phyloP scores from a whole-genome alignment of 2,113 vertebrate species.

The Beaufortia kweichowensis region DNA sequence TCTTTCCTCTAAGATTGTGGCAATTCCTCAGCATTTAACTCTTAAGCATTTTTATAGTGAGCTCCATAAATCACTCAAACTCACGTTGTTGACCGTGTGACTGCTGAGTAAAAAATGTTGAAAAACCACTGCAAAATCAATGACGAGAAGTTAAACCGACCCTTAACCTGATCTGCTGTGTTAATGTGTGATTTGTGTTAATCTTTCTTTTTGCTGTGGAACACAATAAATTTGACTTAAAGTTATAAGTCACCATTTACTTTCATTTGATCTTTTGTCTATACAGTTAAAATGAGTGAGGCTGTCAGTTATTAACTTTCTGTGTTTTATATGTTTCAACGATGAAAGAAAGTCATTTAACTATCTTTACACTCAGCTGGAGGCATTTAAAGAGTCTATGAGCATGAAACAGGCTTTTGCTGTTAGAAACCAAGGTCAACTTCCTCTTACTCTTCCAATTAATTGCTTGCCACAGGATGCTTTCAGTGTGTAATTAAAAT shows the following conservation, averaged over 20 bases:
- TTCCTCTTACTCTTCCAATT: constrained; percentile 34
- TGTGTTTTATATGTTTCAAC: no score
- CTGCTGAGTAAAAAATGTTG: background rate
- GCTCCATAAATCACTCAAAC: background rate
- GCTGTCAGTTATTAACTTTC: no score
- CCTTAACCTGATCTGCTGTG: no score
- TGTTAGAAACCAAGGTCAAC: constrained; percentile 48
- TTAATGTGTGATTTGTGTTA: no score
- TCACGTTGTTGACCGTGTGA: background rate
- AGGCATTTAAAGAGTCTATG: constrained; percentile 10
- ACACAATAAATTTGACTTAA: no score
- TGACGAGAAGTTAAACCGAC: no score
- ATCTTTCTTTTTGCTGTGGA: no score
- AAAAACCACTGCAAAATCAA: background rate
- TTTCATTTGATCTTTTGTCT: no score
- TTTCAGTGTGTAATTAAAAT: constrained; percentile 46
- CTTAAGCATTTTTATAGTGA: background rate
- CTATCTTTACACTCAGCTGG: background rate
- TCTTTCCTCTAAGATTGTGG: background rate
- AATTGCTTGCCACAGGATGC: constrained; percentile 43
- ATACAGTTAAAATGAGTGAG: no score
- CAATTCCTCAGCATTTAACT: background rate
- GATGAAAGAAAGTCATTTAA: background rate
- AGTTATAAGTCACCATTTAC: no score
- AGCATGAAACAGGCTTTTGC: background rate